phyloP scores from a whole-genome alignment of 1,140 invertebrate genomes.

The Diplogasteroides magnus region DNA sequence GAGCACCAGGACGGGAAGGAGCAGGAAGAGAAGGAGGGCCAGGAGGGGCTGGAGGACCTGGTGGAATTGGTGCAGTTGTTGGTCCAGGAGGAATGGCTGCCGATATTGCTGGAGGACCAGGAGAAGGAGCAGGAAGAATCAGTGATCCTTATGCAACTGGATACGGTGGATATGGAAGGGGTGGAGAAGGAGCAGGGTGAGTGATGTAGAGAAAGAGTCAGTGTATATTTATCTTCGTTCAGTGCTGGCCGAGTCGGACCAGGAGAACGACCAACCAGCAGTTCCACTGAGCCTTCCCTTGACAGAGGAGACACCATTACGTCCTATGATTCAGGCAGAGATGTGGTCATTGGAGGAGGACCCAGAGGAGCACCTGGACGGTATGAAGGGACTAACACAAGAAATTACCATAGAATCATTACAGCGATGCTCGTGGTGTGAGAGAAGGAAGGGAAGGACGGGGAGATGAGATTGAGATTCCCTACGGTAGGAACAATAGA shows the following conservation, averaged over 20 bases:
- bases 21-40: slow-evolving; percentile 5
- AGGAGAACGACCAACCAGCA: not conserved
- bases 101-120: slow-evolving; percentile 7
- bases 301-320: not conserved
- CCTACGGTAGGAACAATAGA: slow-evolving; percentile 11
- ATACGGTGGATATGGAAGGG: slow-evolving; percentile 4
- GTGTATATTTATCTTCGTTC: not conserved
- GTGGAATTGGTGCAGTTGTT: slow-evolving; percentile 14
- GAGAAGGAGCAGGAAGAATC: not conserved
- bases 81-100: slow-evolving; percentile 1
- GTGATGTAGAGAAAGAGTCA: slow-evolving; percentile 1
- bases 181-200: slow-evolving; percentile 8
- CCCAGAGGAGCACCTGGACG: not conserved
- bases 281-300: not conserved
- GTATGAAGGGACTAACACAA: no score
- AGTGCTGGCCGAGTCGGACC: not conserved
- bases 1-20: slow-evolving; percentile 1
- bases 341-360: not conserved
- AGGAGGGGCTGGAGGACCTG: slow-evolving; percentile 3
- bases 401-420: no score
- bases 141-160: no score
- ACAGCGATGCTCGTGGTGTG: no score
- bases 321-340: not conserved
- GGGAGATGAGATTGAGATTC: slow-evolving; percentile 25
- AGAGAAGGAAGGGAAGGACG: no score